phyloP scores from a whole-genome alignment of 1,140 invertebrate genomes.

The Nasonia giraulti region DNA sequence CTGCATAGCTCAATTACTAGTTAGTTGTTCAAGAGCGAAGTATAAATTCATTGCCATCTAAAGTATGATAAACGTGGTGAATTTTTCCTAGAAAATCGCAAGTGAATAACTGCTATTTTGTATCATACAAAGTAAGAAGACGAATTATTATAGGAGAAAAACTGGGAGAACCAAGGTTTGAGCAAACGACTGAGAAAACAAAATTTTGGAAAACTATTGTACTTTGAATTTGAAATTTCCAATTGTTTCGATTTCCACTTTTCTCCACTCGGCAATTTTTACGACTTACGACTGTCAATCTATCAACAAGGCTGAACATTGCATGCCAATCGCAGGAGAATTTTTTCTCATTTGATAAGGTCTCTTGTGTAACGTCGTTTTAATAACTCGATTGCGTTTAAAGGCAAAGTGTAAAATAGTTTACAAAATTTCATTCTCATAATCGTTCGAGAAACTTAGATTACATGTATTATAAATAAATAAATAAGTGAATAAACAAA shows the following conservation, averaged over 20 bases:
- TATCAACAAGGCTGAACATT: not conserved
- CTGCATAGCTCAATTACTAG: not conserved
- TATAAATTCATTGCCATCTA: not conserved
- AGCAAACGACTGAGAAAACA: constrained; percentile 31
- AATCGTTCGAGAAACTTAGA: constrained; percentile 31
- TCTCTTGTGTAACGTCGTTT: not conserved
- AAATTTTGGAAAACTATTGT: constrained; percentile 38
- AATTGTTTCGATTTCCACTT: not conserved
- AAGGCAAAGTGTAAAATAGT: constrained; percentile 14
- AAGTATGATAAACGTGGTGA: not conserved
- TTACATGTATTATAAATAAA: constrained; percentile 41
- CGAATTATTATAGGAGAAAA: constrained; percentile 13
- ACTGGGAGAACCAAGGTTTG: constrained; percentile 8
- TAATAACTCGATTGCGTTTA: not conserved
- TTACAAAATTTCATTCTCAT: constrained; percentile 23
- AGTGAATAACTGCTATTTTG: constrained; percentile 40
- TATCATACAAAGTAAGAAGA: constrained; percentile 37
- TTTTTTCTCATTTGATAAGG: too few species aligned
- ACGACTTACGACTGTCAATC: not conserved
- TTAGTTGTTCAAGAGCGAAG: not conserved
- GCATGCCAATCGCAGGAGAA: not conserved
- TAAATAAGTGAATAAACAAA: constrained; percentile 51
- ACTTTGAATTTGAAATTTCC: not conserved
- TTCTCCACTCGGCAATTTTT: not conserved
- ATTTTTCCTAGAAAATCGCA: constrained; percentile 22